Conservation (phyloP, 2,113 vertebrate genomes). For the Leptobrachium ailaonicum region DNA sequence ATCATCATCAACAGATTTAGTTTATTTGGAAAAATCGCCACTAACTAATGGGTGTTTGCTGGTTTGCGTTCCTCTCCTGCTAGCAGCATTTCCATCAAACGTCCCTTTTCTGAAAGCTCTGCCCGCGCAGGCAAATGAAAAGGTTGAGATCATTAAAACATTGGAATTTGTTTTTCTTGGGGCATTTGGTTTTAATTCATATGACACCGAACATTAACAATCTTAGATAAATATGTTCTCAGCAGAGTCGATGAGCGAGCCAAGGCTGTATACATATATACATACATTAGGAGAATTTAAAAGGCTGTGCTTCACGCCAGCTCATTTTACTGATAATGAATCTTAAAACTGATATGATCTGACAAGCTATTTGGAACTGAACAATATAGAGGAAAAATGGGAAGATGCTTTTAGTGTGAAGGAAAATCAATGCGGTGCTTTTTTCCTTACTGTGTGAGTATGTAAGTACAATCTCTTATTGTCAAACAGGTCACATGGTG, state of each 20-base stretch:
- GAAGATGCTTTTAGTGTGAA: conserved; percentile 24
- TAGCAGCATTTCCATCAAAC: neutral
- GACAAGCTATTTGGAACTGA: conserved; percentile 16
- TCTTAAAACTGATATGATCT: conserved; percentile 1
- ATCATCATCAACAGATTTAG: neutral
- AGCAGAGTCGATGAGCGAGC: conserved; percentile 13
- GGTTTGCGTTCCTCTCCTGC: neutral
- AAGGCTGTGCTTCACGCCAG: neutral
- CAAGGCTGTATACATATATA: neutral
- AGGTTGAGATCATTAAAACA: neutral
- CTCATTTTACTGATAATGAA: conserved; percentile 1
- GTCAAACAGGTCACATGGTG: too few relatives aligned
- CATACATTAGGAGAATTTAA: conserved; percentile 13
- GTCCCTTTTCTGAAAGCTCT: neutral
- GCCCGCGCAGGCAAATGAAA: neutral
- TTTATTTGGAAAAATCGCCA: neutral
- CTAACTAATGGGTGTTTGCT: neutral
- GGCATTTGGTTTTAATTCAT: neutral
- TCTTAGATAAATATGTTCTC: neutral
- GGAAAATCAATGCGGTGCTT: conserved; percentile 26
- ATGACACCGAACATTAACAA: neutral
- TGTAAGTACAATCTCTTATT: too few relatives aligned
- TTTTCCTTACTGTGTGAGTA: neutral
- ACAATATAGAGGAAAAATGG: conserved; percentile 25
- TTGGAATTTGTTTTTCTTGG: neutral